These are phyloP conservation scores for Philopedon plagiatum DNA, from an alignment of 2,888 invertebrate species.

Conservation along the genomic window DNA sequence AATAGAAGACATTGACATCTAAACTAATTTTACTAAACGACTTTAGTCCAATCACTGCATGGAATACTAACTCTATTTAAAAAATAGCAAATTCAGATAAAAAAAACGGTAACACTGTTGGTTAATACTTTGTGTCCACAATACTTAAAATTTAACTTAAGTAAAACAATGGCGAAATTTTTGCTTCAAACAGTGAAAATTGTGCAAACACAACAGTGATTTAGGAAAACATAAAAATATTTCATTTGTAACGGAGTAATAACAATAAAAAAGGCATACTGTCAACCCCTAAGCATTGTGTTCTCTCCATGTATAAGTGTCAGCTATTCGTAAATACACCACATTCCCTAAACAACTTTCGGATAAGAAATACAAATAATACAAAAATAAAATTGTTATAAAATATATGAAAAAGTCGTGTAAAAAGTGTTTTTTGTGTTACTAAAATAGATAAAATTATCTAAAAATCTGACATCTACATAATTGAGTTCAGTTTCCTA, in stretches of 20 bases:
- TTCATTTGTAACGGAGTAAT: not conserved
- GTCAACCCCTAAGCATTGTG: not conserved
- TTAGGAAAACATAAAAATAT: not conserved
- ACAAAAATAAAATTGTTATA: too few relatives aligned
- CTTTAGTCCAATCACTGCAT: not conserved
- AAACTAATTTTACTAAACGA: too few relatives aligned
- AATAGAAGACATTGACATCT: too few relatives aligned
- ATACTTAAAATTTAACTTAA: not conserved
- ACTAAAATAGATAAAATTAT: too few relatives aligned
- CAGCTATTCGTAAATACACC: too few relatives aligned
- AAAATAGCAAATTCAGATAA: not conserved
- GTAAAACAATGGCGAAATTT: not conserved
- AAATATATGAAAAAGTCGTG: too few relatives aligned
- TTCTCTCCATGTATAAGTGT: too few relatives aligned
- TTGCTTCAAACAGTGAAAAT: not conserved
- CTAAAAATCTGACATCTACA: too few relatives aligned
- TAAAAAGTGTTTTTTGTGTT: too few relatives aligned
- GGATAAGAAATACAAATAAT: too few relatives aligned
- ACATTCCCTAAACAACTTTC: too few relatives aligned
- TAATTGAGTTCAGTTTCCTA: too few relatives aligned
- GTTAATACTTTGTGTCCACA: not conserved
- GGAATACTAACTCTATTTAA: not conserved
- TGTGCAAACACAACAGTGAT: constrained; percentile 7
- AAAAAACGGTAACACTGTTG: not conserved
- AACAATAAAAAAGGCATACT: not conserved